Conservation (phyloP, 2,888 invertebrate genomes). For the Chloromyia formosa region DNA sequence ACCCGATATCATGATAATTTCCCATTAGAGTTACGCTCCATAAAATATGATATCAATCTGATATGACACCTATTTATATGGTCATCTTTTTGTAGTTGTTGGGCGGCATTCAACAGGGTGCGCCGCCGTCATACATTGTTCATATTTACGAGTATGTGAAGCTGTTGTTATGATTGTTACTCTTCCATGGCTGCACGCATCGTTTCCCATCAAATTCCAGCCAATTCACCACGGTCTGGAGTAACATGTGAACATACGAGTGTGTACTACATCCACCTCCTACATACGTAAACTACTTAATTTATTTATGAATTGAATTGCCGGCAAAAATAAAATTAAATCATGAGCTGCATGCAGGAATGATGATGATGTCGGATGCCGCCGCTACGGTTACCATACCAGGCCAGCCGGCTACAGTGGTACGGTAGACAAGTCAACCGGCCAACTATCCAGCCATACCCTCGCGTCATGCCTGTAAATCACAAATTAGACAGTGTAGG, state of each 20-base stretch:
- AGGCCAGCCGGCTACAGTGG: not conserved
- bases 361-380: conserved; percentile 1
- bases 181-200: not conserved
- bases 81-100: conserved; percentile 1
- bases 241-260: not conserved
- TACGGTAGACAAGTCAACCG: not conserved
- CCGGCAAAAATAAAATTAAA: conserved; percentile 2
- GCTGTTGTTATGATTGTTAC: not conserved
- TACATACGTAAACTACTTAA: conserved; percentile 18
- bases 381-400: not conserved
- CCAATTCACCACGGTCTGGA: not conserved
- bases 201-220: not conserved
- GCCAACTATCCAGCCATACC: not conserved
- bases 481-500: conserved; percentile 30
- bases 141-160: not conserved
- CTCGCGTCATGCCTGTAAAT: conserved; percentile 33
- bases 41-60: conserved; percentile 10
- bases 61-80: conserved; percentile 21
- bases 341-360: not conserved
- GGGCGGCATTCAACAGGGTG: not conserved
- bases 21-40: not conserved
- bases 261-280: not conserved
- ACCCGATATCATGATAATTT: not conserved
- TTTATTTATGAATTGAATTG: conserved; percentile 25
- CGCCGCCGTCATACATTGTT: not conserved